These are phyloP conservation scores for Drosophila paulistorum DNA, from an alignment of 1,140 invertebrate species.

Conservation along the genomic window DNA sequence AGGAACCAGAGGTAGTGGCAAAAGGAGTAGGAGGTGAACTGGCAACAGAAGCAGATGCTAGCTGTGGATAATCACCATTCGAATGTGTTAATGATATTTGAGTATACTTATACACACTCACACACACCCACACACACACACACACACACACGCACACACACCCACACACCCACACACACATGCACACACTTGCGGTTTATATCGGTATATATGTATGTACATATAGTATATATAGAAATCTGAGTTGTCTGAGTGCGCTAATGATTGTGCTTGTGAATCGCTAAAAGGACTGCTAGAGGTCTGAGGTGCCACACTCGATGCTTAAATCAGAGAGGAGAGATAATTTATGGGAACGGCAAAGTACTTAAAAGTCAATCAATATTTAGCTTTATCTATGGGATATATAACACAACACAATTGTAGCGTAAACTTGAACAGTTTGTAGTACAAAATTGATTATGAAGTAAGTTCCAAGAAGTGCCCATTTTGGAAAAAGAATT, in stretches of 20 bases:
- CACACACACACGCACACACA: neutral
- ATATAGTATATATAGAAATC: neutral
- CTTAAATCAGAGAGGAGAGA: neutral
- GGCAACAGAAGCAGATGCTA: slow-evolving; percentile 19
- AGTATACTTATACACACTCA: neutral
- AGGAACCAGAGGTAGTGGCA: neutral
- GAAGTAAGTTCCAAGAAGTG: too few species aligned
- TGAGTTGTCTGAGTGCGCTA: neutral
- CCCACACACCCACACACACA: neutral
- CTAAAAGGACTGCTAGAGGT: neutral
- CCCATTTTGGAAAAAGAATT: too few species aligned
- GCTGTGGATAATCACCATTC: slow-evolving; percentile 55
- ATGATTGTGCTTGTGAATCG: slow-evolving; percentile 31
- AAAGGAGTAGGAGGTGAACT: neutral
- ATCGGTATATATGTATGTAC: neutral
- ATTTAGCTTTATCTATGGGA: neutral
- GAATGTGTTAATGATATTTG: slow-evolving; percentile 62
- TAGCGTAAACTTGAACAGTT: too few species aligned
- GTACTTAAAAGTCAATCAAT: slow-evolving; percentile 6
- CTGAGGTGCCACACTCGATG: neutral
- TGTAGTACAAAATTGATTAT: too few species aligned
- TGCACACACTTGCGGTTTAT: neutral
- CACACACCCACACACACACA: neutral
- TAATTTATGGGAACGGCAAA: neutral
- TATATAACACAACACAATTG: too few species aligned